A percentile compares a stretch with the other conserved stretches of the same genome.
Conservation (phyloP, 2,113 vertebrate species). For the Pelmatolapia mariae region DNA sequence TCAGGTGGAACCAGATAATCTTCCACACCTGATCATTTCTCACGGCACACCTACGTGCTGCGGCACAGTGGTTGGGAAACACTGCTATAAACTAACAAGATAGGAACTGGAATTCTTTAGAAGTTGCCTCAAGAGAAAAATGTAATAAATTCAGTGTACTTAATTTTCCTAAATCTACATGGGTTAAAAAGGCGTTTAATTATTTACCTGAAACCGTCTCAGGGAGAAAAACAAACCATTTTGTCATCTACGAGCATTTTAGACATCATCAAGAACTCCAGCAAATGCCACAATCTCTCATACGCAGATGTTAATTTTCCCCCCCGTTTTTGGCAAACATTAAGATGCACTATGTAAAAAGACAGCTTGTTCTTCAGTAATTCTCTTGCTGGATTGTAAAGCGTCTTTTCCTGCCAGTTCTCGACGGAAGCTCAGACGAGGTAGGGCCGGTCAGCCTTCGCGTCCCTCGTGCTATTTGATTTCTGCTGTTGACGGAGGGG, state of each 20-base stretch:
- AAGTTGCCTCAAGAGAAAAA: background rate
- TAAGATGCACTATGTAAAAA: background rate
- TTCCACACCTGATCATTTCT: background rate
- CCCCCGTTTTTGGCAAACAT: background rate
- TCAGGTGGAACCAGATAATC: background rate
- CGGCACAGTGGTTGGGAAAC: background rate
- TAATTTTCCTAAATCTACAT: background rate
- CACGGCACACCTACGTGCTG: background rate
- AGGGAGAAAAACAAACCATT: background rate
- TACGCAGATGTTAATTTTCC: background rate
- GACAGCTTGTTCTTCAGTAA: slow-evolving; percentile 20
- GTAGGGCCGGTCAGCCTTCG: slow-evolving; percentile 16
- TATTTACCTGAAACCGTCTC: background rate
- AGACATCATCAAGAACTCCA: background rate
- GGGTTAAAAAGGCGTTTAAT: background rate
- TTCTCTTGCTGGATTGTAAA: background rate
- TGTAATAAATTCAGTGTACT: background rate
- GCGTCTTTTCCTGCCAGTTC: background rate
- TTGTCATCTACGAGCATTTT: background rate
- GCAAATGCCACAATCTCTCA: background rate
- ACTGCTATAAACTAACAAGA: background rate
- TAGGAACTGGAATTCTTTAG: background rate
- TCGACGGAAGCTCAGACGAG: background rate
- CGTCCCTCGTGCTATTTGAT: background rate
- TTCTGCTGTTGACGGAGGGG: background rate